phyloP scores from a whole-genome alignment of 2,113 vertebrate genomes.

The Hypocryptadius cinnamomeus region DNA sequence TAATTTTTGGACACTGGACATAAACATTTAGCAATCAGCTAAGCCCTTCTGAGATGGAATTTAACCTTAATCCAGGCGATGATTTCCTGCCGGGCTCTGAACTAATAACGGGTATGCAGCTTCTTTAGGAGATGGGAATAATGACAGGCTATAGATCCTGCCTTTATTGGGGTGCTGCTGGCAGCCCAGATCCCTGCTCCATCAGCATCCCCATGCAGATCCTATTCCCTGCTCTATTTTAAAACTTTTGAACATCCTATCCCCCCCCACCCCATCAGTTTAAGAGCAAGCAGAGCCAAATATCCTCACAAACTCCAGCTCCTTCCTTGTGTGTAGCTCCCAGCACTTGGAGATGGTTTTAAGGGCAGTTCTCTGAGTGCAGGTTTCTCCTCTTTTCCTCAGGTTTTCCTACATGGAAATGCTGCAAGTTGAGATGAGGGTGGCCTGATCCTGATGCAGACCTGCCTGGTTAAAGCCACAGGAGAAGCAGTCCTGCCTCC shows the following conservation, averaged over 20 bases:
- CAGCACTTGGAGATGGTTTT: not conserved
- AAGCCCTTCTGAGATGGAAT: constrained; percentile 53
- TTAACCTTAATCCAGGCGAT: constrained; percentile 55
- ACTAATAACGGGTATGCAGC: constrained; percentile 28
- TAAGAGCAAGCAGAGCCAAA: not conserved
- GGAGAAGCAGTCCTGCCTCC: not conserved
- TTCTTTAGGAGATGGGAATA: constrained; percentile 54
- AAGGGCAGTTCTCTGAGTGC: not conserved
- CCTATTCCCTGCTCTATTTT: not conserved
- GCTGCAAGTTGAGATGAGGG: not conserved
- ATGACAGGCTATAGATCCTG: constrained; percentile 32
- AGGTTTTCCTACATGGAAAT: not conserved
- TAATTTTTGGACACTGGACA: not conserved
- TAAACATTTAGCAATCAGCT: constrained; percentile 47
- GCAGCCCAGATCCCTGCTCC: not conserved
- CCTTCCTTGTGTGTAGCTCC: not conserved
- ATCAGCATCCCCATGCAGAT: not conserved
- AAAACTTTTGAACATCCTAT: not conserved
- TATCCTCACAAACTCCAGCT: not conserved
- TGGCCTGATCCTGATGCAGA: not conserved
- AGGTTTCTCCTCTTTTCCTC: not conserved
- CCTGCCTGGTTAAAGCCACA: not conserved
- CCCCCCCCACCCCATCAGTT: not conserved
- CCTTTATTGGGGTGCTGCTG: constrained; percentile 11
- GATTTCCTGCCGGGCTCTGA: constrained; percentile 43